Conservation (phyloP, 2,888 invertebrate genomes). For the Plebejus melissa region DNA sequence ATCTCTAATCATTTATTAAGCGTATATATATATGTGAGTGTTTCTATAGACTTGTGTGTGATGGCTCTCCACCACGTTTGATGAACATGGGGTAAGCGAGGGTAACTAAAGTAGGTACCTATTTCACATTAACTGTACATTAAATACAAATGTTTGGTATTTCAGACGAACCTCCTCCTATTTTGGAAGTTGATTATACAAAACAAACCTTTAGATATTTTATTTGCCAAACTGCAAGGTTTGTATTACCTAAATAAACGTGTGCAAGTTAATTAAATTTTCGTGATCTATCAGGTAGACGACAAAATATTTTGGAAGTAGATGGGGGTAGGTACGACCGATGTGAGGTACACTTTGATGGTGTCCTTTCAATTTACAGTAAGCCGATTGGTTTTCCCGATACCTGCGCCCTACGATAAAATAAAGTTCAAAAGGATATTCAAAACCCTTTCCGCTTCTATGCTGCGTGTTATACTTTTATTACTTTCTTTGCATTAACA, state of each 20-base stretch:
- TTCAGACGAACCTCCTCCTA: not conserved
- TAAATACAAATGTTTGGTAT: not conserved
- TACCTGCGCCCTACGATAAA: slow-evolving; percentile 27
- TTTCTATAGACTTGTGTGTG: slow-evolving; percentile 1
- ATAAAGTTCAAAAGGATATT: slow-evolving; percentile 26
- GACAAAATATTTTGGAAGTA: not conserved
- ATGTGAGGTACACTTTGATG: slow-evolving; percentile 24
- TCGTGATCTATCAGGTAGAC: not conserved
- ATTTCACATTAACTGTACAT: not conserved
- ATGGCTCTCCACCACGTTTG: not conserved
- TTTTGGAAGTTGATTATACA: not conserved
- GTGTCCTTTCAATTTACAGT: slow-evolving; percentile 28
- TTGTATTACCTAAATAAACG: not conserved
- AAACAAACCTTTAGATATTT: not conserved
- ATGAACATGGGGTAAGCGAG: not conserved
- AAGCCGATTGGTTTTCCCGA: slow-evolving; percentile 28
- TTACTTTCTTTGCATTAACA: not conserved
- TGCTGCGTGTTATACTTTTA: not conserved
- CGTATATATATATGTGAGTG: not conserved
- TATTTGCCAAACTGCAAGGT: not conserved
- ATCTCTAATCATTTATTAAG: slow-evolving; percentile 11
- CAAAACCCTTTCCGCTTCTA: slow-evolving; percentile 1
- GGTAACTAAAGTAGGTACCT: not conserved
- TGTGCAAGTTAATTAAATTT: not conserved
- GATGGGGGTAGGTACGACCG: not conserved